Percentiles rank a stretch among this genome's conserved stretches.
phyloP scores from a whole-genome alignment of 35 echinoderm and acorn worm genomes.

The Heliocidaris erythrogramma region DNA sequence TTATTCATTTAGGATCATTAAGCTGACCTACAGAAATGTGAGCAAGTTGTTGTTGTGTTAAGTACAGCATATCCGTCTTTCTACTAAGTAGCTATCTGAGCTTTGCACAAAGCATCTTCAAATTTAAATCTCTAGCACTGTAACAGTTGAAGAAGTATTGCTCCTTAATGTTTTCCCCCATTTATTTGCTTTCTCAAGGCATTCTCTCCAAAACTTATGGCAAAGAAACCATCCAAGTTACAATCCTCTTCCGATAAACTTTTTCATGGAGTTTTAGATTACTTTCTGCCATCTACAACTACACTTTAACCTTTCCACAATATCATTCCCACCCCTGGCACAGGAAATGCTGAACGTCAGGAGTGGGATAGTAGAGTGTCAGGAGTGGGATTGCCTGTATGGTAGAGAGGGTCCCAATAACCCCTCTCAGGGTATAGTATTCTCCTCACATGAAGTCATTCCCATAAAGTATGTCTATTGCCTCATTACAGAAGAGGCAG shows the following conservation, averaged over 20 bases:
- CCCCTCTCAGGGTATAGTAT: neutral
- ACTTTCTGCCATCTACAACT: neutral
- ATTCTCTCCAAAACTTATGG: neutral
- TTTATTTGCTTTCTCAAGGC: too few relatives aligned
- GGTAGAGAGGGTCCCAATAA: neutral
- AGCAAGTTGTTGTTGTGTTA: too few relatives aligned
- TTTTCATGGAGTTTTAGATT: neutral
- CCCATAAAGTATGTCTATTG: neutral
- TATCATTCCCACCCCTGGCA: neutral
- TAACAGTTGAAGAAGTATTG: too few relatives aligned
- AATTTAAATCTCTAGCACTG: too few relatives aligned
- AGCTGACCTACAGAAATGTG: too few relatives aligned
- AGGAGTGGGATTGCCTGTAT: neutral
- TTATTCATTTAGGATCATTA: too few relatives aligned
- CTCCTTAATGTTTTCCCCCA: too few relatives aligned
- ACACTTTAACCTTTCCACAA: neutral
- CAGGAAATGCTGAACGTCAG: neutral
- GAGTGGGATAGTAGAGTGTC: neutral
- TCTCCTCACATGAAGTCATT: neutral
- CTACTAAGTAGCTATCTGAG: too few relatives aligned
- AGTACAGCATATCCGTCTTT: too few relatives aligned
- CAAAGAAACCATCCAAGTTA: neutral
- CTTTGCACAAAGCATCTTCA: too few relatives aligned
- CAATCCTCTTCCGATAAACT: neutral
- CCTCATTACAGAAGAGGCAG: neutral